Evolutionary conservation across 2,797 vertebrate genomes (phyloP), one percentile per base, ranked within the genome.

Genomic region (Apodemus agrarius): DNA sequence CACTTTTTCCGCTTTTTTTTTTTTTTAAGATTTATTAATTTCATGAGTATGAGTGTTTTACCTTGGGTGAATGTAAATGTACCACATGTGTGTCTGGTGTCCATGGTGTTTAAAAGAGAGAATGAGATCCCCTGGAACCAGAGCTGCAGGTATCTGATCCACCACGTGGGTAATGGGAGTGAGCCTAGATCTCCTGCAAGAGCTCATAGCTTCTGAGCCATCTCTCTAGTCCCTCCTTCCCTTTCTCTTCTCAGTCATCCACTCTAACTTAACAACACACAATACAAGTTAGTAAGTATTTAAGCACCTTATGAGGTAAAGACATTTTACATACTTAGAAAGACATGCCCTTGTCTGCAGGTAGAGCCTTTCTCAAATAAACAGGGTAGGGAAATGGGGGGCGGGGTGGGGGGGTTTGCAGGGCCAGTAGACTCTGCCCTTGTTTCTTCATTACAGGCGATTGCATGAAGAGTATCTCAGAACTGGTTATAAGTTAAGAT

Each of bases 231-330:
- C 59, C 86, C 46, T 74, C 12, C 80, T 37, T 74, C 19, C 67
- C 88, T 85, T 54, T 65, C 65, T 78, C 26, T 84, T 46, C 37
- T 78, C 29, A 78, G 40, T 61, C 59, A 49, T 61, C 31, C 21
- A 21, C 59, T 49, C 19, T 67, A 37, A 89, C 11, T n/a, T n/a
- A 52, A 7, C 37, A 89, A 16, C 54, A 43, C 40, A n/a, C 37
- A 84, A 40, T 21, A 74, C 10, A 65, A 34, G 24, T 54, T 26
- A 75, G n/a, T 85, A 72, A 61, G 40, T 69, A 92, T 54, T 80
- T 87, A 75, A 91, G n/a, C 26, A 43, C 92, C 61, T 92, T 89
- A 75, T 63, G 49, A 82, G 91, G 93, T 76, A 14, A 89, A 17
- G 59, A 29, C 22, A 75, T 63, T 63, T 72, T 31, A 46, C 26